Evolutionary conservation across 1,140 invertebrate species (phyloP).

Genomic region (Andrena cerasifolii): DNA sequence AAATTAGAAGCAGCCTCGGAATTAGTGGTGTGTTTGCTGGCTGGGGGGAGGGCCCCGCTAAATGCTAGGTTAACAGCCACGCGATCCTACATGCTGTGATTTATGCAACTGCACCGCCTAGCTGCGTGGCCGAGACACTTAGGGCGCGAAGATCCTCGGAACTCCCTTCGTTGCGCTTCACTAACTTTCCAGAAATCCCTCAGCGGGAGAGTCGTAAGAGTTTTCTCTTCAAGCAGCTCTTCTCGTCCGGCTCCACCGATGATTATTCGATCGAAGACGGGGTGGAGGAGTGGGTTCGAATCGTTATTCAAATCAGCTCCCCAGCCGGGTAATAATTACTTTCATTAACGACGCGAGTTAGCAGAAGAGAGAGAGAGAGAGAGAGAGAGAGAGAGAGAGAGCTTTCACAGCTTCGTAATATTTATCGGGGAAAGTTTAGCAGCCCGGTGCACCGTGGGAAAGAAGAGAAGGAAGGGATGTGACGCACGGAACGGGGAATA

Average conservation of each 20-base stretch:
- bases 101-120: neutral
- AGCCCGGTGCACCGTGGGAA: neutral
- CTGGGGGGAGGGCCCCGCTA: neutral
- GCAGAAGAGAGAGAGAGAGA: neutral
- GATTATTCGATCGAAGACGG: too few relatives aligned
- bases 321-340: conserved; percentile 34
- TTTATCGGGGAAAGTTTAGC: conserved; percentile 57
- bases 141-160: too few relatives aligned
- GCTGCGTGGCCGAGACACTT: neutral
- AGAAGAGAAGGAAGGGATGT: neutral
- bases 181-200: too few relatives aligned
- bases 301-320: conserved; percentile 7
- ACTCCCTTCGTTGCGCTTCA: too few relatives aligned
- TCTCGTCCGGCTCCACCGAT: too few relatives aligned
- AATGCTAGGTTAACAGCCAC: neutral
- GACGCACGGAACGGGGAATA: conserved; percentile 24
- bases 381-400: neutral
- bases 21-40: conserved; percentile 33
- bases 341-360: conserved; percentile 53
- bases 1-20: conserved; percentile 35
- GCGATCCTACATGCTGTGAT: conserved; percentile 6
- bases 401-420: conserved; percentile 37
- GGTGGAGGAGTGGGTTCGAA: too few relatives aligned
- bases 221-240: too few relatives aligned
- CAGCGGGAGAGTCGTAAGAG: too few relatives aligned